These are phyloP conservation scores for Drosophila tripunctata DNA, from an alignment of 2,888 invertebrate genomes.

Conservation along the genomic window DNA sequence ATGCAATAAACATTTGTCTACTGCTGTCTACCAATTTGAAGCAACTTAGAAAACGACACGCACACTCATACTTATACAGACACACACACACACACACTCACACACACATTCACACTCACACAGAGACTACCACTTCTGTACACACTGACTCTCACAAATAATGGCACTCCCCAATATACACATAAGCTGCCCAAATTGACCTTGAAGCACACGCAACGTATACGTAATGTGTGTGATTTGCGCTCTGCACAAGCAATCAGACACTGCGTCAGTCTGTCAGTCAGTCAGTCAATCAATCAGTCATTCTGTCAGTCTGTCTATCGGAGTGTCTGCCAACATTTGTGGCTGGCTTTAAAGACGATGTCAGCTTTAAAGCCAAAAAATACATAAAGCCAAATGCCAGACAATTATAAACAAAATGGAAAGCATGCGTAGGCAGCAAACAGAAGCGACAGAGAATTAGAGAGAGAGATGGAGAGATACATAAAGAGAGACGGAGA, in stretches of 20 bases:
- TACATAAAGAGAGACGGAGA: not conserved
- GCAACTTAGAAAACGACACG: conserved; percentile 12
- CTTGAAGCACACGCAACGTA: conserved; percentile 54
- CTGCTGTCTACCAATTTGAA: conserved; percentile 20
- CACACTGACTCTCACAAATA: not conserved
- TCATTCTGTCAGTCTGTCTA: not conserved
- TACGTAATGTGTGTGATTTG: conserved; percentile 37
- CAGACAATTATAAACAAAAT: conserved; percentile 57
- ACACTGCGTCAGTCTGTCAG: conserved; percentile 6
- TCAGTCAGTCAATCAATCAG: conserved; percentile 1
- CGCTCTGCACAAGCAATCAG: conserved; percentile 15
- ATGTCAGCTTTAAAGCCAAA: conserved; percentile 32
- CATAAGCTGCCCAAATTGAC: conserved; percentile 26
- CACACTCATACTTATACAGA: not conserved
- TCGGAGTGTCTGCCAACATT: not conserved
- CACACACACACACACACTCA: not conserved
- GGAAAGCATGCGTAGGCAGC: conserved; percentile 37
- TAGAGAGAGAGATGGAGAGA: not conserved
- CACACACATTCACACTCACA: not conserved
- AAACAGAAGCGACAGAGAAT: not conserved
- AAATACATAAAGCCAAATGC: conserved; percentile 17
- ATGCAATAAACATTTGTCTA: conserved; percentile 39
- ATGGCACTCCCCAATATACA: not conserved
- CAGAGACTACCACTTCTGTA: not conserved
- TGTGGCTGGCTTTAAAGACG: conserved; percentile 10